Percentiles rank a stretch among this genome's conserved stretches.
phyloP scores from a whole-genome alignment of 2,797 vertebrate genomes.

The Coccyzus lansbergi region DNA sequence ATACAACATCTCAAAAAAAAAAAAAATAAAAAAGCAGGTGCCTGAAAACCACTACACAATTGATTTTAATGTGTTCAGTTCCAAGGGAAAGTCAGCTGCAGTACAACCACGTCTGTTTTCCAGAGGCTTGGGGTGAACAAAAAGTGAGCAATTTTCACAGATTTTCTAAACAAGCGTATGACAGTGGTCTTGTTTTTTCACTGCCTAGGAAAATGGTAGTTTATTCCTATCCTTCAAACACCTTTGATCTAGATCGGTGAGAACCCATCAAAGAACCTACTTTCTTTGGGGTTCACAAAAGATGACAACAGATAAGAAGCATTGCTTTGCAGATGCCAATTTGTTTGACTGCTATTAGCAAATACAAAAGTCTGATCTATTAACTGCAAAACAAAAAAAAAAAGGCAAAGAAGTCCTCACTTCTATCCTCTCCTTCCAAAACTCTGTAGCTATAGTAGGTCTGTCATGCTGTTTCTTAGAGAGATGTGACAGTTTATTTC shows the following conservation, averaged over 20 bases:
- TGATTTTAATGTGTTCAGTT: constrained; percentile 18
- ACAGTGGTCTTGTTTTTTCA: not conserved
- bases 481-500: not conserved
- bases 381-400: not conserved
- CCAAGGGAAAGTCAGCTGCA: not conserved
- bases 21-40: not conserved
- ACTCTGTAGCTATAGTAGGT: not conserved
- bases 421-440: not conserved
- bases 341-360: not conserved
- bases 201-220: not conserved
- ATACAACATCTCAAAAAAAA: constrained; percentile 23
- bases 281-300: not conserved
- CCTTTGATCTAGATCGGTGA: not conserved
- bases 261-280: not conserved
- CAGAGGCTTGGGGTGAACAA: not conserved
- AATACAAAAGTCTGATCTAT: not conserved
- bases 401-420: not conserved
- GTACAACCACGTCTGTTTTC: not conserved
- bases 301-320: not conserved
- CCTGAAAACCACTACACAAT: constrained; percentile 1
- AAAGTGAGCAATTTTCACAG: not conserved
- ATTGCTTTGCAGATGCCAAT: not conserved
- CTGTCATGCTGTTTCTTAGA: not conserved
- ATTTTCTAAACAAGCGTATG: not conserved
- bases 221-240: not conserved